Base-by-base conservation (phyloP, 2,888 invertebrate species). In the Phoronis australis region DNA sequence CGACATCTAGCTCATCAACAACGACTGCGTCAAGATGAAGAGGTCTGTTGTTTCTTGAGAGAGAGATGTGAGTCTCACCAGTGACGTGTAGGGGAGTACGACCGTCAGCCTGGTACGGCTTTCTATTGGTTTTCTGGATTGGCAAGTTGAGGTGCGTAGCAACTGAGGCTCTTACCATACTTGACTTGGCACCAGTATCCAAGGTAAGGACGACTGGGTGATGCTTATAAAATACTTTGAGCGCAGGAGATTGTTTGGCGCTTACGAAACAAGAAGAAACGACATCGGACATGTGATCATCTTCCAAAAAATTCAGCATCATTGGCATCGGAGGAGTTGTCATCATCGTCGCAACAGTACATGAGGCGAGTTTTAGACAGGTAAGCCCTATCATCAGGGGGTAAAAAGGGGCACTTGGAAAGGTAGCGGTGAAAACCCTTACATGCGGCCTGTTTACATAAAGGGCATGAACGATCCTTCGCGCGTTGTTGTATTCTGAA, bases 141-240 rank as follows among this genome's bases (percentile, higher is more conserved):
- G n/a, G n/a, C n/a, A n/a, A n/a, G n/a, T n/a, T n/a, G n/a, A n/a
- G n/a, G n/a, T n/a, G n/a, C n/a, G n/a, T n/a, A n/a, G n/a, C n/a
- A n/a, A n/a, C n/a, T n/a, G n/a, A n/a, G n/a, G n/a, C n/a, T n/a
- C n/a, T n/a, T n/a, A n/a, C n/a, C n/a, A n/a, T n/a, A n/a, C n/a
- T n/a, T n/a, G n/a, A 56, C 31, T 52, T 51, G 9, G 52, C 53
- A 18, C 54, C 55, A 3, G 49, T 59, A 35, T 58, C 56, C 3
- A 60, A 26, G 3, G 52, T 61, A 3, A 58, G 15, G 6, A 42
- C 42, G 20, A 55, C 39, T 20, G 53, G 37, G 31, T 45, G 42
- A n/a, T 59, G 56, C 4, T 44, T 50, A 40, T 51, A 54, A 35
- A 54, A 59, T 15, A 43, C 54, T 26, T 57, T 51, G 20, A 59